These are phyloP conservation scores for Acrobasis repandana DNA, from an alignment of 2,888 invertebrate species.

Conservation along the genomic window DNA sequence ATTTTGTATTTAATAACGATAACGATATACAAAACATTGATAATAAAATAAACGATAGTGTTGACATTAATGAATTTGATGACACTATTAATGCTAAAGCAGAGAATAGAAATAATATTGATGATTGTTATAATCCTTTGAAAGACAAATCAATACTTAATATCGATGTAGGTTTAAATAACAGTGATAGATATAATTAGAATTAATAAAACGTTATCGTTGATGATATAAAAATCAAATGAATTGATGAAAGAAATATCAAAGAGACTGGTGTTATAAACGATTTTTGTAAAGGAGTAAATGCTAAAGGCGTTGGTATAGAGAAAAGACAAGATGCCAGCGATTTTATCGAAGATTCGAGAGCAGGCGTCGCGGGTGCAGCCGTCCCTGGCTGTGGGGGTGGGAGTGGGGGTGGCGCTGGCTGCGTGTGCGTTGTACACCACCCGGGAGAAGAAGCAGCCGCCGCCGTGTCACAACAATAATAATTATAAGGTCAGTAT, in stretches of 20 bases:
- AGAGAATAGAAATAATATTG: not conserved
- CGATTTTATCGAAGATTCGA: conserved; percentile 72
- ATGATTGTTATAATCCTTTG: not conserved
- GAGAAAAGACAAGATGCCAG: conserved; percentile 62
- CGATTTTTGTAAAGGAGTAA: not conserved
- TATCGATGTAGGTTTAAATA: not conserved
- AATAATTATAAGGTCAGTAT: conserved; percentile 73
- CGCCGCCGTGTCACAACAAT: conserved; percentile 66
- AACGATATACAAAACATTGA: not conserved
- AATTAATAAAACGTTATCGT: not conserved
- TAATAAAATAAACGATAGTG: not conserved
- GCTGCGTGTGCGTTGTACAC: conserved; percentile 72
- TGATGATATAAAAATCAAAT: not conserved
- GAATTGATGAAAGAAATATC: not conserved
- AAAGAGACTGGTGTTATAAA: not conserved
- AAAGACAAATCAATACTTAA: not conserved
- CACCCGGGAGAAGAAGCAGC: conserved; percentile 65
- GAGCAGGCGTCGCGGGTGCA: conserved; percentile 74
- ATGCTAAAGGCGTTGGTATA: conserved; percentile 14
- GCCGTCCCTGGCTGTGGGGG: conserved; percentile 68
- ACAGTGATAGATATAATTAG: not conserved
- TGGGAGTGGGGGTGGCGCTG: conserved; percentile 72
- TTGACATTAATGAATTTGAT: not conserved
- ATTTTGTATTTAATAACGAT: not conserved
- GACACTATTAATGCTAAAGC: not conserved